A percentile compares a stretch with the other conserved stretches of the same genome.
Evolutionary conservation across 2,113 vertebrate genomes (phyloP).

Genomic region (Chloropsis hardwickii): DNA sequence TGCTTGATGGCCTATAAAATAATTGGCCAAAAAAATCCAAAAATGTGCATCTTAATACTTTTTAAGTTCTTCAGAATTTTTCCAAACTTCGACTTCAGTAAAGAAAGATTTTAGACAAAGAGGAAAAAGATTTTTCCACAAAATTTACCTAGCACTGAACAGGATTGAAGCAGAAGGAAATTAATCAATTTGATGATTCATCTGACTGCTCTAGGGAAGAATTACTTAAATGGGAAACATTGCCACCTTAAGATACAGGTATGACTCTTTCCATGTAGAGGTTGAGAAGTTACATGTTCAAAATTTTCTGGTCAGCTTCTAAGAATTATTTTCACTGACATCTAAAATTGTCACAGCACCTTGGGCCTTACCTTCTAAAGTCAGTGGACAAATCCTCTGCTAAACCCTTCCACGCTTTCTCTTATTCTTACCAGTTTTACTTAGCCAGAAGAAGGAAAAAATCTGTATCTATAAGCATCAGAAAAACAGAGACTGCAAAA

Average conservation of each 20-base stretch:
- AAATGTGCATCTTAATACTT: background rate
- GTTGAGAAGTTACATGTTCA: background rate
- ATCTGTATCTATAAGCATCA: background rate
- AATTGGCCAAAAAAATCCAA: background rate
- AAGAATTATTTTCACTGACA: background rate
- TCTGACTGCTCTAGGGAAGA: background rate
- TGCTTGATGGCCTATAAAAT: background rate
- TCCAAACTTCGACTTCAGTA: background rate
- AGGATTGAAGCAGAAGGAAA: background rate
- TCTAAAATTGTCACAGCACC: background rate
- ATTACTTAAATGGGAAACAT: background rate
- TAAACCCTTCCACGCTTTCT: background rate
- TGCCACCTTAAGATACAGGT: background rate
- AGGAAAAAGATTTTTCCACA: background rate
- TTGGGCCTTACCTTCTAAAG: background rate
- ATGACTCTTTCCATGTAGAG: background rate
- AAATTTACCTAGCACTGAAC: background rate
- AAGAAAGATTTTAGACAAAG: background rate
- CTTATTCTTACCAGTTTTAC: background rate
- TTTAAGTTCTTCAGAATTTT: background rate
- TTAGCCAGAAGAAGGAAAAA: conserved; percentile 22
- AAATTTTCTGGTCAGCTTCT: background rate
- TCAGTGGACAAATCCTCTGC: background rate
- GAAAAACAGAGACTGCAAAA: background rate
- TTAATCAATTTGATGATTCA: background rate